Evolutionary conservation across 2,888 invertebrate species (phyloP), one percentile per base, ranked within the genome.

Genomic region (Volucella inflata): DNA sequence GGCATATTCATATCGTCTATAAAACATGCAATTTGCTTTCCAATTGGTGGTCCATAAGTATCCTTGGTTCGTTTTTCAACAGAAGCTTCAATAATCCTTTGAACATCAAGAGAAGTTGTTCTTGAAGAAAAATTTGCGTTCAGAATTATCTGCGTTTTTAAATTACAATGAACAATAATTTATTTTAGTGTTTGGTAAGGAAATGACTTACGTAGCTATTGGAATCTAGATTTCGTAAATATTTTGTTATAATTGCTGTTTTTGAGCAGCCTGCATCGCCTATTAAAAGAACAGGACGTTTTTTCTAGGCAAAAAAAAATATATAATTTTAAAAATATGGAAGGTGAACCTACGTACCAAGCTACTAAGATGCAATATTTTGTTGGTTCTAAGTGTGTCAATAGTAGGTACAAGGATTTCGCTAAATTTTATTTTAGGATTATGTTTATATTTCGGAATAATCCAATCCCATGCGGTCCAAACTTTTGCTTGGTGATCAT

Each of bases 1-100:
- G 98, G 98, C 98, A 98, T 98, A 90, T 98, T 98, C 95, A 98
- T 96, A 90, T 98, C 98, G 90, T 98, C 98, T 87, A 98, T 96
- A 90, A 98, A 98, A 87, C 97, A 95, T 46, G 98, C 94, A 90
- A 98, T 94, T 89, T 96, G 96, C 92, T 97, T 98, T 42, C 98
- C 98, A 78, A 96, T 94, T 0, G 97, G 96, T 44, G 98, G 98
- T 0, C 98, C 98, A 90, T 96, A 98, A 3, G 96, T 95, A 90
- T 97, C 97, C 91, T 98, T 97, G 0, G 98, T 98, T 75, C 97
- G 93, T 90, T 98, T 98, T 91, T 98, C 98, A 0, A 98, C 95
- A 0, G 95, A 95, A 0, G 97, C 96, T 92, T 98, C 98, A 87
- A 98, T 93, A 90, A 96, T 97, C 16, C 95, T 93, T 91, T 98